These are phyloP conservation scores for Setophaga petechia DNA, from an alignment of 2,113 vertebrate species.

Conservation along the genomic window DNA sequence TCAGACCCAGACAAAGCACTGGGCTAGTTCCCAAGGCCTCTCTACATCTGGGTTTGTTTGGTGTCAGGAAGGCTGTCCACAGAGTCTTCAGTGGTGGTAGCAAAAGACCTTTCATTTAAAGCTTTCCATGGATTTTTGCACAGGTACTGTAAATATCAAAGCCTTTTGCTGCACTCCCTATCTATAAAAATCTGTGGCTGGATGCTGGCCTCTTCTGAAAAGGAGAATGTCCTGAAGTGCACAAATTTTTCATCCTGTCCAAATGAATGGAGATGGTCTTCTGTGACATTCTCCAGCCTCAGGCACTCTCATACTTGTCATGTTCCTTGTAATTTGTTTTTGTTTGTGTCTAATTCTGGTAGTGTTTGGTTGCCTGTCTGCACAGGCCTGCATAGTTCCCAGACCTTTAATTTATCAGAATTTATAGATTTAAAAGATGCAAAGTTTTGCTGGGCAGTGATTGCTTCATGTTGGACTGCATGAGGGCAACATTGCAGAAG, in stretches of 20 bases:
- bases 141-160: background rate
- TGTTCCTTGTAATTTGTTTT: background rate
- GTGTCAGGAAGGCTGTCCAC: constrained; percentile 6
- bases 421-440: background rate
- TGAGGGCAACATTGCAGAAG: background rate
- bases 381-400: background rate
- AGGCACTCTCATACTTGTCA: background rate
- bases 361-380: background rate
- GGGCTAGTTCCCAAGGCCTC: constrained; percentile 9
- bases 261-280: background rate
- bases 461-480: background rate
- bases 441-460: background rate
- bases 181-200: background rate
- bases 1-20: constrained; percentile 35
- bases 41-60: constrained; percentile 39
- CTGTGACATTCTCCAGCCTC: background rate
- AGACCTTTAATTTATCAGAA: background rate
- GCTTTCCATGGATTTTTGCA: background rate
- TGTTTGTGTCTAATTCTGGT: background rate
- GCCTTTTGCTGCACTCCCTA: background rate
- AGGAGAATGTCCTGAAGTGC: background rate
- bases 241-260: background rate
- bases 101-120: background rate
- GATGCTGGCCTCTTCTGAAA: background rate
- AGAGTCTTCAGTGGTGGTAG: background rate